These are phyloP conservation scores for Piezodorus guildinii DNA, from an alignment of 1,140 invertebrate genomes.

Conservation along the genomic window DNA sequence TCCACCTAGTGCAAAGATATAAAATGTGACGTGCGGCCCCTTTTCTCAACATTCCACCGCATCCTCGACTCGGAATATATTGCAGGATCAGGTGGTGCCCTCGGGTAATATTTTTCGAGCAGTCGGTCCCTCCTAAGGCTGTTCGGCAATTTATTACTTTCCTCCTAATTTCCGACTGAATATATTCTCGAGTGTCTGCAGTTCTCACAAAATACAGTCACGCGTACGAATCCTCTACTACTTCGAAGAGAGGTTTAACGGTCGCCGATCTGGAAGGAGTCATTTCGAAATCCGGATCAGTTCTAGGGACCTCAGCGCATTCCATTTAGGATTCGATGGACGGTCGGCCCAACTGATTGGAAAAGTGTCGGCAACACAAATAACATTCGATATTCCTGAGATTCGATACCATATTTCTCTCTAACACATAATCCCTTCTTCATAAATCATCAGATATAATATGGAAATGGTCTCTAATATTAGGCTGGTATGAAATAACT, in stretches of 20 bases:
- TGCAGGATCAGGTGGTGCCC: neutral
- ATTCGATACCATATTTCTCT: too few species aligned
- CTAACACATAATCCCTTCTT: too few species aligned
- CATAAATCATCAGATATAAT: too few species aligned
- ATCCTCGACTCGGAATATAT: neutral
- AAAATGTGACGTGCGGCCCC: slow-evolving; percentile 1
- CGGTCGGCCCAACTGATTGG: too few species aligned
- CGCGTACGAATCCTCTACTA: neutral
- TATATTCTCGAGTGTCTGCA: slow-evolving; percentile 1
- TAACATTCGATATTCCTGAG: too few species aligned
- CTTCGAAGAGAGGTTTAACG: neutral
- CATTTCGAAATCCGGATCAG: too few species aligned
- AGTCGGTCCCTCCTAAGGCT: too few species aligned
- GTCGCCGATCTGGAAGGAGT: neutral
- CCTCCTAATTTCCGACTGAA: slow-evolving; percentile 3
- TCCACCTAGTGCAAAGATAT: neutral
- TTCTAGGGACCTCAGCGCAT: too few species aligned
- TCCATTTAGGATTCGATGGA: too few species aligned
- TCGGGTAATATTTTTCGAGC: neutral
- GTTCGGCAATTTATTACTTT: slow-evolving; percentile 5
- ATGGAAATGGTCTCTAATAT: too few species aligned
- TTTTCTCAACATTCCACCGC: neutral
- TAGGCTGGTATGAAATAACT: too few species aligned
- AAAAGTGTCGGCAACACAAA: too few species aligned
- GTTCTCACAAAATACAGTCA: slow-evolving; percentile 13